Conservation (phyloP, 2,888 invertebrate species). For the Euplagia quadripunctaria region DNA sequence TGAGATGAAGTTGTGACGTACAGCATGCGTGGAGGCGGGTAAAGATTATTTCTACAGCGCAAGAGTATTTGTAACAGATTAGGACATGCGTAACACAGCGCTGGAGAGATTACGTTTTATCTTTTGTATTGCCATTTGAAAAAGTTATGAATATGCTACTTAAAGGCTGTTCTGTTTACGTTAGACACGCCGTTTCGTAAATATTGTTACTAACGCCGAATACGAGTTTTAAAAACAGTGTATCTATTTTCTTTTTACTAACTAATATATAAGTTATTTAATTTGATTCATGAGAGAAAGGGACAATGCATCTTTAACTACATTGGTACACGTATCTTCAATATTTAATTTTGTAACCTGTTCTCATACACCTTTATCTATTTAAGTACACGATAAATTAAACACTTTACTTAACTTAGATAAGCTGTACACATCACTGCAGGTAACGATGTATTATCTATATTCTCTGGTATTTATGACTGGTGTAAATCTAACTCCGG, state of each 20-base stretch:
- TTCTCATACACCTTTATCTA: constrained; percentile 3
- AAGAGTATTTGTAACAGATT: constrained; percentile 46
- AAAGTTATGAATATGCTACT: constrained; percentile 35
- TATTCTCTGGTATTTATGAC: constrained; percentile 44
- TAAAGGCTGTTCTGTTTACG: constrained; percentile 24
- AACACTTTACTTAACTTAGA: constrained; percentile 30
- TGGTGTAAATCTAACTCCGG: constrained; percentile 19
- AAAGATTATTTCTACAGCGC: constrained; percentile 55
- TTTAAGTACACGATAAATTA: constrained; percentile 6
- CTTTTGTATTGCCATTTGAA: constrained; percentile 45
- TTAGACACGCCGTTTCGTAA: constrained; percentile 20
- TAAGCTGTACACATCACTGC: constrained; percentile 27
- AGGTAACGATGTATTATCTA: constrained; percentile 46
- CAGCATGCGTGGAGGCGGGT: constrained; percentile 25
- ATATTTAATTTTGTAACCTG: background rate
- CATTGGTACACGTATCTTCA: background rate
- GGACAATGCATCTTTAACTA: background rate
- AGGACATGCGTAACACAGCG: constrained; percentile 37
- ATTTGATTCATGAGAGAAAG: background rate
- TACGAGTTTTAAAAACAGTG: background rate
- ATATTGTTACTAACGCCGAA: background rate
- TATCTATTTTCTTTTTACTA: background rate
- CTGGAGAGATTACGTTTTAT: constrained; percentile 46
- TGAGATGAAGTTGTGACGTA: constrained; percentile 40
- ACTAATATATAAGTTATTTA: background rate